Conservation (phyloP, 1,140 invertebrate genomes). For the Parasteatoda tepidariorum region DNA sequence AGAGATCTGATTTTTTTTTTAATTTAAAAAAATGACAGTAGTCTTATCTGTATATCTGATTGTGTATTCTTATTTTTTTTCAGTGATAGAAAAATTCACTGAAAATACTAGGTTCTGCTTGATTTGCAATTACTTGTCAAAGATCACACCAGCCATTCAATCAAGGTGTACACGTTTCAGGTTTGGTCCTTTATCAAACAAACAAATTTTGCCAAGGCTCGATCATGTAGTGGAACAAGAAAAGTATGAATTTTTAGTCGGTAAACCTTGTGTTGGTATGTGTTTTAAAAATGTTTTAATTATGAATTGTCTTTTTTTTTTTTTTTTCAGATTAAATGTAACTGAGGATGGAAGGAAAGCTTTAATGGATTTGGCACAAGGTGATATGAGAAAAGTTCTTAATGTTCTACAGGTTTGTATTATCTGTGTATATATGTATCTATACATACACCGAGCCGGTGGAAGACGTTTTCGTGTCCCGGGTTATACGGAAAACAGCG, state of each 20-base stretch:
- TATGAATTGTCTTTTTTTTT: constrained; percentile 46
- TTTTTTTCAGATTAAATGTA: constrained; percentile 79
- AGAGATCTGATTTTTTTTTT: too few species aligned
- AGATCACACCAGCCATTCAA: constrained; percentile 98
- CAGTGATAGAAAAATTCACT: constrained; percentile 98
- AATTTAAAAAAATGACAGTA: too few species aligned
- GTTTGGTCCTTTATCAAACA: constrained; percentile 87
- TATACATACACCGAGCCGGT: too few species aligned
- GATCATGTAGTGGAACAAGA: constrained; percentile 87
- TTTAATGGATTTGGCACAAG: constrained; percentile 86
- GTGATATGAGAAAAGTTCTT: constrained; percentile 98
- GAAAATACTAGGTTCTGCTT: constrained; percentile 98
- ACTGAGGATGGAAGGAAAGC: constrained; percentile 92
- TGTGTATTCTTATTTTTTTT: constrained; percentile 69
- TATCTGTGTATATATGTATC: too few species aligned
- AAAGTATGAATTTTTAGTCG: constrained; percentile 70
- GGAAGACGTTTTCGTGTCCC: too few species aligned
- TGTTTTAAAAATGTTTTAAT: constrained; percentile 15
- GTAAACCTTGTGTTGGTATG: constrained; percentile 7
- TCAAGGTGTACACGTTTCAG: constrained; percentile 97
- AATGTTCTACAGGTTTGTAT: constrained; percentile 82
- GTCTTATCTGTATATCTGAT: too few species aligned
- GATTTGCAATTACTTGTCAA: constrained; percentile 98
- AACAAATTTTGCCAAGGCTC: constrained; percentile 91
- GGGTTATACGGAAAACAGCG: too few species aligned